These are phyloP conservation scores for human (Homo sapiens) DNA, from an alignment of 2,113 vertebrate species.

Conservation along the genomic window GRCh38 chr7:4368501-4369000, in stretches of 20 bases:
- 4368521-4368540: neutral
- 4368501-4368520: neutral
- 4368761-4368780: fast-evolving
- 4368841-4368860: neutral
- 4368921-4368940: neutral
- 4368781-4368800: fast-evolving
- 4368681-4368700: neutral
- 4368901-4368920: neutral
- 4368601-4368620: neutral
- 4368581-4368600: neutral
- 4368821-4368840: neutral
- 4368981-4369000: no score
- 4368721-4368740: neutral
- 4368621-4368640: neutral
- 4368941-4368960: neutral
- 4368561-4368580: no score
- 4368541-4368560: neutral
- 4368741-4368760: neutral
- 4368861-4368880: fast-evolving
- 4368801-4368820: fast-evolving
- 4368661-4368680: neutral
- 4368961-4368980: neutral
- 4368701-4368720: neutral
- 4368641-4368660: neutral
- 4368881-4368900: neutral